Evolutionary conservation across 2,888 invertebrate genomes (phyloP).

Genomic region (Macrophya annulata): DNA sequence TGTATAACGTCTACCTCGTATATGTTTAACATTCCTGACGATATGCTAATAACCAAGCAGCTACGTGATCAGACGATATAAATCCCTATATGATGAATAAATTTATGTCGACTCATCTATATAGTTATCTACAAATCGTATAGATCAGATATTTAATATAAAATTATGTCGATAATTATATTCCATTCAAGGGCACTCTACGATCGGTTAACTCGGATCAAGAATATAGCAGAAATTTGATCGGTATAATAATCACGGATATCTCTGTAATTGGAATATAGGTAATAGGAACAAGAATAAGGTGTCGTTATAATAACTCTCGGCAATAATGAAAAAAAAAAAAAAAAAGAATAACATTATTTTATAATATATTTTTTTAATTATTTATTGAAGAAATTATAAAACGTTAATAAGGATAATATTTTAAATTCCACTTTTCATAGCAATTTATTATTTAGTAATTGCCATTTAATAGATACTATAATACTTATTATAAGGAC

Average conservation of each 20-base stretch:
- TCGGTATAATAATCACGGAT: neutral
- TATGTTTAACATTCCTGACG: neutral
- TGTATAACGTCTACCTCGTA: neutral
- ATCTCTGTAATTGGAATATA: too few relatives aligned
- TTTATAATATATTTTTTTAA: neutral
- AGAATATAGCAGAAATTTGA: neutral
- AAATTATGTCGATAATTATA: constrained; percentile 8
- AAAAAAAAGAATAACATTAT: neutral
- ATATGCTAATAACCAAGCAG: neutral
- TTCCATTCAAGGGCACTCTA: neutral
- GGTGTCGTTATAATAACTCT: neutral
- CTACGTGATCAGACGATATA: neutral
- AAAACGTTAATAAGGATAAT: neutral
- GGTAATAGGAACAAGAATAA: neutral
- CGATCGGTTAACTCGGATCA: constrained; percentile 5
- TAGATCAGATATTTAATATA: neutral
- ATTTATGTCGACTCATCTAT: constrained; percentile 3
- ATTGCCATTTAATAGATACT: neutral
- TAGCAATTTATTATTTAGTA: neutral
- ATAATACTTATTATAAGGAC: neutral
- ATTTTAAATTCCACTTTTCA: neutral
- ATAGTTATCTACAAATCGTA: neutral
- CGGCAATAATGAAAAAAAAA: neutral
- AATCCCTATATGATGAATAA: neutral
- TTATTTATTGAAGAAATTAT: neutral